phyloP scores from a whole-genome alignment of 2,888 invertebrate genomes.

The Adineta ricciae region DNA sequence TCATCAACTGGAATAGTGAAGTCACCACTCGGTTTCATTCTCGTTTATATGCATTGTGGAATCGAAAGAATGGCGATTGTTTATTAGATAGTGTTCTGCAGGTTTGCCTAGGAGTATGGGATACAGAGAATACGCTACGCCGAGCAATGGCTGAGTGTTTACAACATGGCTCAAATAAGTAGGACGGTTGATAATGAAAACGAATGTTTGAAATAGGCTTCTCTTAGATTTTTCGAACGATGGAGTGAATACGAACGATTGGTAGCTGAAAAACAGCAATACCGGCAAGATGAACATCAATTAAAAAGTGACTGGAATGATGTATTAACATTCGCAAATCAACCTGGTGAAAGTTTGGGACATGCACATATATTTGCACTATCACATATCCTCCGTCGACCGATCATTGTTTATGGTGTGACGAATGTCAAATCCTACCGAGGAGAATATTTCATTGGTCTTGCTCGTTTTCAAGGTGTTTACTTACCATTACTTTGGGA shows the following conservation, averaged over 20 bases:
- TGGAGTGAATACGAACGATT: constrained; percentile 79
- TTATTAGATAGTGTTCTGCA: constrained; percentile 74
- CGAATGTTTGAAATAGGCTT: neutral
- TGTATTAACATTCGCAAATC: constrained; percentile 70
- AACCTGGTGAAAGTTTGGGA: constrained; percentile 57
- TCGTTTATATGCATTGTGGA: constrained; percentile 79
- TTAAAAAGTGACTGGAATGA: constrained; percentile 78
- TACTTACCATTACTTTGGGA: constrained; percentile 93
- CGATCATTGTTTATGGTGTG: constrained; percentile 87
- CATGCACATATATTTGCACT: constrained; percentile 88
- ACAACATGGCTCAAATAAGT: constrained; percentile 57
- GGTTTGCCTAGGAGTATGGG: constrained; percentile 88
- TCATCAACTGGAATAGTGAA: constrained; percentile 85
- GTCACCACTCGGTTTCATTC: constrained; percentile 67
- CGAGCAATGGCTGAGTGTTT: constrained; percentile 75
- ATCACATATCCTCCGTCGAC: constrained; percentile 81
- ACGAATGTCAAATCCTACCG: constrained; percentile 89
- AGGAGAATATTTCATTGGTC: constrained; percentile 77
- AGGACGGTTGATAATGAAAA: constrained; percentile 50
- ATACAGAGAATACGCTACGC: constrained; percentile 75
- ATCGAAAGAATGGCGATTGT: constrained; percentile 68
- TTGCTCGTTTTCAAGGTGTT: constrained; percentile 87
- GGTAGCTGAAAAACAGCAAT: constrained; percentile 69
- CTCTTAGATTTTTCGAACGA: constrained; percentile 47
- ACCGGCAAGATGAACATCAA: constrained; percentile 76